Conservation (phyloP, 1,140 invertebrate genomes). For the Anoplophora glabripennis region DNA sequence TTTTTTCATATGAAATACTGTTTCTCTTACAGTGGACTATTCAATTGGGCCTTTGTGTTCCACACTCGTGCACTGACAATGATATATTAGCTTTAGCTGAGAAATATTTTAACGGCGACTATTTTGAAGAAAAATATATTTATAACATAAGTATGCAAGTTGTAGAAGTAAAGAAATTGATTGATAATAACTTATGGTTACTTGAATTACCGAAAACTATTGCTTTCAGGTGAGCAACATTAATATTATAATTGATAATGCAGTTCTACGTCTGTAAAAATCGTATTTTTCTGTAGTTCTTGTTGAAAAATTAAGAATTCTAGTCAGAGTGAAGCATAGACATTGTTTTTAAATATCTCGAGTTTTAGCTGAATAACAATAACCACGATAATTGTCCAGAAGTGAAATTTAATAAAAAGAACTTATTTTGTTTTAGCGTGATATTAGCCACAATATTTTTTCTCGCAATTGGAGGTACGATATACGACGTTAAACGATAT, state of each 20-base stretch:
- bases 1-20: too few species aligned
- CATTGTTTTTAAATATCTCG: too few species aligned
- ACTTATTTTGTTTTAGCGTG: slow-evolving; percentile 16
- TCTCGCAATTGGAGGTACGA: slow-evolving; percentile 31
- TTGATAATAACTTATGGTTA: slow-evolving; percentile 22
- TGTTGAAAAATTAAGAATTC: too few species aligned
- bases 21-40: slow-evolving; percentile 29
- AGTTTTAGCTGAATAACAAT: too few species aligned
- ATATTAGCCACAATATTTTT: slow-evolving; percentile 13
- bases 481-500: slow-evolving; percentile 28
- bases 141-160: slow-evolving; percentile 31
- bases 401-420: too few species aligned
- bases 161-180: slow-evolving; percentile 25
- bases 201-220: slow-evolving; percentile 30
- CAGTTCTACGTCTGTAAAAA: too few species aligned
- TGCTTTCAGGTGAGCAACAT: slow-evolving; percentile 29
- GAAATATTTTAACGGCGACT: slow-evolving; percentile 24
- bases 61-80: slow-evolving; percentile 29
- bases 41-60: slow-evolving; percentile 38
- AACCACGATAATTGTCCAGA: too few species aligned
- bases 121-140: slow-evolving; percentile 27
- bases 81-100: slow-evolving; percentile 28
- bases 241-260: neutral
- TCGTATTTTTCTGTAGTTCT: too few species aligned
- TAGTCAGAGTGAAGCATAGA: too few species aligned